phyloP scores from a whole-genome alignment of 2,888 invertebrate genomes.

The Patella ulyssiponensis region DNA sequence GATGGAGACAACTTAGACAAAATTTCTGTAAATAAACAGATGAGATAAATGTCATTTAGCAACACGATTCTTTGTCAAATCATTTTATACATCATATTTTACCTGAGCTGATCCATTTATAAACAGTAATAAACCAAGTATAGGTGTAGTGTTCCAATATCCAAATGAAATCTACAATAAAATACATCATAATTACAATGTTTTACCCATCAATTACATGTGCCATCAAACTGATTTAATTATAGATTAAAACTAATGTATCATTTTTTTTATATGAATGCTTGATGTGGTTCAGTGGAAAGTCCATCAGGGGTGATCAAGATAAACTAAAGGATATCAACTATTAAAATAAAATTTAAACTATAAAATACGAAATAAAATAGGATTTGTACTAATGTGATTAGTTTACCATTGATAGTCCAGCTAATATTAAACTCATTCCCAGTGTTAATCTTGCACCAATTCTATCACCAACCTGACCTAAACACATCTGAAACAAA shows the following conservation, averaged over 20 bases:
- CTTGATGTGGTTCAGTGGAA: background rate
- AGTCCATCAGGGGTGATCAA: background rate
- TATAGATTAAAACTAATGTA: too few species aligned
- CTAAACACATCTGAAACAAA: conserved; percentile 70
- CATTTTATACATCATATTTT: conserved; percentile 14
- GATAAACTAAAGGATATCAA: background rate
- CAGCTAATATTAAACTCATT: conserved; percentile 70
- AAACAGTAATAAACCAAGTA: conserved; percentile 70
- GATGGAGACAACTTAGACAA: too few species aligned
- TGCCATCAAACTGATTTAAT: too few species aligned
- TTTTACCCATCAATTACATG: too few species aligned
- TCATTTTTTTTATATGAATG: too few species aligned
- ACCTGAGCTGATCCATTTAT: conserved; percentile 73
- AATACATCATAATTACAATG: too few species aligned
- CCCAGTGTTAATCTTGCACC: conserved; percentile 72
- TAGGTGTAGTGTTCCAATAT: conserved; percentile 65
- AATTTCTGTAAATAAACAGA: too few species aligned
- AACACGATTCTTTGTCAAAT: too few species aligned
- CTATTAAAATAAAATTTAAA: too few species aligned
- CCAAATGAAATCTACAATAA: conserved; percentile 69
- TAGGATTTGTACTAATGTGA: too few species aligned
- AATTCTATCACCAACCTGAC: conserved; percentile 72
- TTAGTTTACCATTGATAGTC: conserved; percentile 69
- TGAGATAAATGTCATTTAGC: too few species aligned
- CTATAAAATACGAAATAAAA: too few species aligned